Base-by-base conservation (phyloP, 2,113 vertebrate genomes). In the Pangasianodon hypophthalmus region DNA sequence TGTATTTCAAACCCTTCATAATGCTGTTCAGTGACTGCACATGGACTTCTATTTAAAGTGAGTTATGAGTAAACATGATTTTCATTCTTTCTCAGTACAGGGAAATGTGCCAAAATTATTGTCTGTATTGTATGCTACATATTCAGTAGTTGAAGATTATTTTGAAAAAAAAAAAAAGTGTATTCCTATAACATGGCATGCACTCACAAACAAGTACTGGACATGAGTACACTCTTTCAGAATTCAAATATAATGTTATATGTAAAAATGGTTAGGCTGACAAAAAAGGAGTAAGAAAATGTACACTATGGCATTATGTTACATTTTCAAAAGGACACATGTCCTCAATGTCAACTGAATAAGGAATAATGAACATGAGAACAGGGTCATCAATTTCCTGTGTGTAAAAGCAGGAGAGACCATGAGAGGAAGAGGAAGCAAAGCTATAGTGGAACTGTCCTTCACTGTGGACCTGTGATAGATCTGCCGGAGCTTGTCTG, bases 401-500 rank as follows among this genome's bases (percentile, higher is more conserved):
- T 87, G 41, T 48, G 67, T 60, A 67, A 46, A 37, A 84, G 60
- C 26, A 62, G 16, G 21, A 8, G 82, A 87, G 54, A 44, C 37
- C 84, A 75, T 85, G 56, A 60, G 64, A 46, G 86, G 88, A 80
- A 91, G n/a, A 85, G 90, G 79, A 90, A 91, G 54, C 84, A 37
- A 29, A 75, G 82, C 32, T 54, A 84, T 48, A 69, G 79, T 83
- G 83, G 41, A 88, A 84, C 19, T 48, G 87, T 85, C 89, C 89
- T 91, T 85, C 85, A 83, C 52, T 87, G 86, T 1, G 73, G 3
- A 7, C 18, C 81, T 67, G 60, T 50, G 73, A 85, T 80, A 52
- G 86, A 88, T 50, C 80, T n/a, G 69, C 86, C 79, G 29, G 84
- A 75, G 87, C 81, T 79, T 11, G 11, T 87, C 58, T 83, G 79